Base-by-base conservation (phyloP, 2,113 vertebrate species). In the Carlito syrichta region DNA sequence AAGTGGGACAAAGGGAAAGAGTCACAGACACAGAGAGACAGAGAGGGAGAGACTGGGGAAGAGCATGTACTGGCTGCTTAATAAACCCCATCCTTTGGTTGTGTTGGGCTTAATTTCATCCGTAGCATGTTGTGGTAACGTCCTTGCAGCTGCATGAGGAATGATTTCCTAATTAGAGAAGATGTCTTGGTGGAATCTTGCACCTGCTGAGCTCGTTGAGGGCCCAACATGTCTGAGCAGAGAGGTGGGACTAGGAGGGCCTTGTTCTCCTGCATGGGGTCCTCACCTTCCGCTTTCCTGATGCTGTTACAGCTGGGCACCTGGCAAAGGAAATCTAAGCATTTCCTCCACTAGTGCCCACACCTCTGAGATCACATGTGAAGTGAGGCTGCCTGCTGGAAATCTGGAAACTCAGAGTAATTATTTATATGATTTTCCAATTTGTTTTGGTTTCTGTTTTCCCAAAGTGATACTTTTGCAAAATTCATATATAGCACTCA, bases 381-480 rank as follows among this genome's bases (percentile, higher is more conserved):
- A 68, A 93, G 91, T 74, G 5, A 50, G 73, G 78, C 83, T 93
- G 83, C 78, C 92, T 73, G 83, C 78, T 95, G 89, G 74, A 96
- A 91, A 81, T 66, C 89, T 77, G 95, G 77, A 89, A 94, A 89
- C 96, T 94, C 92, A 56, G 74, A 95, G 91, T 97, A 97, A 97
- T 97, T 98, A 97, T 97, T 98, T 96, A 96, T 97, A 95, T 93
- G 96, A 97, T 95, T 97, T 97, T 96, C 97, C 97, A 95, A 92
- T 97, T 98, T 97, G 97, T 97, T 98, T 97, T 96, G 91, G 94
- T 95, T 94, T 93, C 95, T 95, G 89, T 97, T 97, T 97, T 97
- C 97, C 97, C 96, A 93, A 96, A 95, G 97, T 95, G 97, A 96
- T 87, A 92, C 95, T 93, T 97, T 56, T 95, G 93, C 91, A 95